Evolutionary conservation across 2,888 invertebrate species (phyloP), one percentile per base, ranked within the genome.

Genomic region (Epirrhoe tristata): DNA sequence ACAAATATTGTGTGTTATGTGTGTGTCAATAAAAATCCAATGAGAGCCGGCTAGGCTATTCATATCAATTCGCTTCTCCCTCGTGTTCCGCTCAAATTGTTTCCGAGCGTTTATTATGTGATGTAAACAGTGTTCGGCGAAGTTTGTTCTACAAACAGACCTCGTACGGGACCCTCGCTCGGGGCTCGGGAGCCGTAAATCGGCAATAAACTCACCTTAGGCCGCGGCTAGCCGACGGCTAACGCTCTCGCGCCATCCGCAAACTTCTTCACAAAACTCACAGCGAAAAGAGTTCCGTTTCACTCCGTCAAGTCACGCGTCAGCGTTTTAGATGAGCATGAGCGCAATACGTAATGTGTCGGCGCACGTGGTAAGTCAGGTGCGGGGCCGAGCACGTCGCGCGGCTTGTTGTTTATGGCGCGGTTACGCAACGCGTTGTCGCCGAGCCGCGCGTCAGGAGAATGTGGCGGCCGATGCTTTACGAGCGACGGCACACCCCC

Each of bases 351-450:
- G 83, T 90, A 91, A 90, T 91, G 87, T 79, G 83, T 78, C 74
- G 77, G 80, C 85, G 91, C 93, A 92, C 92, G 93, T 91, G 93
- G 90, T 78, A 80, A 81, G 87, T 83, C 85, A 87, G 88, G 90
- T 87, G 89, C 85, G 87, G 84, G 81, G 61, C 81, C 81, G 82
- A 85, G 80, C 86, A 87, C 89, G 90, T 64, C 64, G 68, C 68
- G 68, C 61, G 57, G 86, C 87, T 88, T 86, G 88, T 91, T 92
- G 93, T 93, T 93, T 93, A 93, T 91, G 89, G 89, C 88, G 89
- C 90, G 90, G 83, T 93, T 93, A 93, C 93, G 93, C 93, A 93
- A 93, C 93, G 92, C 92, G 93, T 92, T 88, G 89, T 92, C 92
- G 90, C 91, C 89, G 87, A 88, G 91, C 86, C 91, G 93, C 91